Conservation (phyloP, 2,113 vertebrate species). For the Bothrops jararaca region DNA sequence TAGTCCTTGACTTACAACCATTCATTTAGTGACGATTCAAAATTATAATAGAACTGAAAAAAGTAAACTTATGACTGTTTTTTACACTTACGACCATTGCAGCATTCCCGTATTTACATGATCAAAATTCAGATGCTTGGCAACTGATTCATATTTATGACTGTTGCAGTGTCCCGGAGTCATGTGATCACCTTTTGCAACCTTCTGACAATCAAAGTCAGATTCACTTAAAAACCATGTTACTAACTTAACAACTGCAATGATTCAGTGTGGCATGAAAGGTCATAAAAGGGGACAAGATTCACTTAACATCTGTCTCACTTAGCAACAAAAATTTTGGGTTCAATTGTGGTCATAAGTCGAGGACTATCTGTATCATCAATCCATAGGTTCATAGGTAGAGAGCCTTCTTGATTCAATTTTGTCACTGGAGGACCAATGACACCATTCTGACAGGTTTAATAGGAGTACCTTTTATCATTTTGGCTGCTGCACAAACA, state of each 20-base stretch:
- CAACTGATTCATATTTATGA: neutral
- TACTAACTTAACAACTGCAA: neutral
- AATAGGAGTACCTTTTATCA: neutral
- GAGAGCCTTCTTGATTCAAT: neutral
- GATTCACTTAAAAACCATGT: neutral
- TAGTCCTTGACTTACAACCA: neutral
- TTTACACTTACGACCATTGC: neutral
- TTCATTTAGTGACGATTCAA: neutral
- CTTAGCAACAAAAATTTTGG: neutral
- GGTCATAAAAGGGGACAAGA: too few species aligned
- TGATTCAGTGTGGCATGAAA: neutral
- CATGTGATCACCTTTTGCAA: neutral
- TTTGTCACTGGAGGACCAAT: neutral
- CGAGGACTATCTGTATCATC: neutral
- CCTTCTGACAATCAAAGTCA: neutral
- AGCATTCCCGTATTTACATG: neutral
- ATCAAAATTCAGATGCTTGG: neutral
- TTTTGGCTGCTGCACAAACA: neutral
- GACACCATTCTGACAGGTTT: neutral
- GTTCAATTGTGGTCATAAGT: neutral
- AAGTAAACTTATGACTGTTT: neutral
- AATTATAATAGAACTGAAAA: neutral
- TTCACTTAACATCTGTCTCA: neutral
- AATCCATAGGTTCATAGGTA: neutral
- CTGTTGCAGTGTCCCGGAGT: neutral